Evolutionary conservation across 1,140 invertebrate species (phyloP).

Genomic region (Cydia splendana): DNA sequence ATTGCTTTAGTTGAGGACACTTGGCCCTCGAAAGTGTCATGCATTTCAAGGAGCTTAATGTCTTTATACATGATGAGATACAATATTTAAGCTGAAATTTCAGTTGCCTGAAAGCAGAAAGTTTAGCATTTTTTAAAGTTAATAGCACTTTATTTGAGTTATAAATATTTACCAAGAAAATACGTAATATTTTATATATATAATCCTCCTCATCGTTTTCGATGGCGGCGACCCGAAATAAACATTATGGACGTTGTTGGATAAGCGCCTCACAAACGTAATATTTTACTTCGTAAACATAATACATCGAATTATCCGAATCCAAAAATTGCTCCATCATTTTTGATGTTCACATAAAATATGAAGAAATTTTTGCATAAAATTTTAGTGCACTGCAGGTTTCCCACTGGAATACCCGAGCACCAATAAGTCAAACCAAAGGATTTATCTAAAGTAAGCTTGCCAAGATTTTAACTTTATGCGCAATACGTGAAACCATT

Average conservation of each 20-base stretch:
- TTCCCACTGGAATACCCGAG: not conserved
- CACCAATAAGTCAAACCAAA: not conserved
- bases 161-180: not conserved
- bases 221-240: too few species aligned
- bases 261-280: too few species aligned
- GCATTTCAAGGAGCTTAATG: constrained; percentile 14
- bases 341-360: not conserved
- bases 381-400: not conserved
- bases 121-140: too few species aligned
- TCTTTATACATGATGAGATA: constrained; percentile 7
- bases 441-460: constrained; percentile 5
- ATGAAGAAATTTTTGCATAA: not conserved
- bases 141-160: not conserved
- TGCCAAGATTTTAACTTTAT: constrained; percentile 8
- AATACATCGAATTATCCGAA: not conserved
- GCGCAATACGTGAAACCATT: not conserved
- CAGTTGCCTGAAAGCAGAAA: not conserved
- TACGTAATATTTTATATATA: not conserved
- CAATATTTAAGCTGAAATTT: not conserved
- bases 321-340: not conserved
- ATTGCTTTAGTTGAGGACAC: constrained; percentile 18
- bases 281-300: not conserved
- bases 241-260: too few species aligned
- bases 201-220: too few species aligned
- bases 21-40: not conserved